Evolutionary conservation across 2,888 invertebrate genomes (phyloP), one percentile per base, ranked within the genome.

Genomic region (Oscheius myriophilus): DNA sequence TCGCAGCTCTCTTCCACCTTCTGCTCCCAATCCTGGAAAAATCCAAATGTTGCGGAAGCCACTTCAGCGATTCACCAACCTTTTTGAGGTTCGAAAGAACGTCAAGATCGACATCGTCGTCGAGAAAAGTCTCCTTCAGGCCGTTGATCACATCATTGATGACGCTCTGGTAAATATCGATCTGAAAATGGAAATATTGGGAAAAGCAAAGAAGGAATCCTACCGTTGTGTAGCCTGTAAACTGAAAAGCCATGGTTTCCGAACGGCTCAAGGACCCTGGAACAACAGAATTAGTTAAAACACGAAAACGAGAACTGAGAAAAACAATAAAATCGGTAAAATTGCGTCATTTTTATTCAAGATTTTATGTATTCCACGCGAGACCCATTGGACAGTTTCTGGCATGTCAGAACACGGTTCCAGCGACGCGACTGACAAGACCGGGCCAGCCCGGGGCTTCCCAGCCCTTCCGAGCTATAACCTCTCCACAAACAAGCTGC

Each of bases 71-170:
- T 25, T 25, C 1, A 26, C 33, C 4, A 18, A 89, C 91, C 89
- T 94, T 93, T 89, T 94, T 94, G 78, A 98, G 90, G 88, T 97
- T 96, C 86, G 93, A 92, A 58, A 98, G 89, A 49, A 97, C 94
- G 89, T 96, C 95, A 86, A 97, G 96, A 86, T 98, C 98, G 6
- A 97, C 93, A 72, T 96, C 95, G 87, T 98, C 98, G 87, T 98
- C 98, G 59, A 95, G 90, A 88, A 98, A 97, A 57, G 93, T 91
- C 88, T 98, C 97, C 73, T 75, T 77, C 62, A 84, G 75, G 42
- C 92, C 92, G 55, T 91, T 90, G 84, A 97, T 93, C 61, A 98
- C 97, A 91, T 98, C 98, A 86, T 95, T 96, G 79, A 98, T 96
- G 55, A 98, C 85, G 39, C 80, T 72, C 21, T 70, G 71, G 67